These are phyloP conservation scores for Neuroterus valhalla DNA, from an alignment of 1,140 invertebrate species.

Conservation along the genomic window DNA sequence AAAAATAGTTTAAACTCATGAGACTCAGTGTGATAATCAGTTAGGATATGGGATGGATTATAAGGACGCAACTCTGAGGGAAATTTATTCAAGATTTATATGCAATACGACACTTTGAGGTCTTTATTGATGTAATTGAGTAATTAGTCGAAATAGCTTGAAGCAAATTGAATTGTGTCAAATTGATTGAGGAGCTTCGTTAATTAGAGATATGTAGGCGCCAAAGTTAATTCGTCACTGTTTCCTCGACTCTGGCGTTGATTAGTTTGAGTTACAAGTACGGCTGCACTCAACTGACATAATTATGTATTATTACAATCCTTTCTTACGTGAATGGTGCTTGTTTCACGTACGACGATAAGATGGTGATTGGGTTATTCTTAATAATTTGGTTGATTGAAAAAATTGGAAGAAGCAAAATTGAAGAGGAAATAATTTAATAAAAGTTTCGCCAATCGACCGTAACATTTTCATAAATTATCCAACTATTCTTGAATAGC, in stretches of 20 bases:
- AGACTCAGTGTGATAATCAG: not conserved
- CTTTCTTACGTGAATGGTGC: slow-evolving; percentile 48
- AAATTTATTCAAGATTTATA: not conserved
- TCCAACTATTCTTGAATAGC: too few relatives aligned
- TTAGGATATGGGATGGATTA: too few relatives aligned
- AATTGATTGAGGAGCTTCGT: not conserved
- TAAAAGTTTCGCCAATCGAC: too few relatives aligned
- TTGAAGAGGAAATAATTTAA: too few relatives aligned
- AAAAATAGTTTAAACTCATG: not conserved
- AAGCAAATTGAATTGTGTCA: not conserved
- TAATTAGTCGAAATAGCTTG: not conserved
- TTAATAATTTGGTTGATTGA: slow-evolving; percentile 36
- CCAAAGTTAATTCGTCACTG: not conserved
- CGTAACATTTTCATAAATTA: too few relatives aligned
- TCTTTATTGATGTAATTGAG: not conserved
- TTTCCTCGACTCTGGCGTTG: not conserved
- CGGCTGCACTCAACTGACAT: slow-evolving; percentile 45
- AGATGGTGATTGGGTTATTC: slow-evolving; percentile 34
- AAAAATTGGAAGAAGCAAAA: not conserved
- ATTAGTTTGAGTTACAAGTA: not conserved
- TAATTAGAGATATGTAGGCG: not conserved
- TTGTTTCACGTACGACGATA: slow-evolving; percentile 44
- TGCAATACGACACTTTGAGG: not conserved
- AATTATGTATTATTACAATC: slow-evolving; percentile 45
- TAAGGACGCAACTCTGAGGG: too few relatives aligned